Evolutionary conservation across 2,888 invertebrate genomes (phyloP).

Genomic region (Drosophila pseudotakahashii): DNA sequence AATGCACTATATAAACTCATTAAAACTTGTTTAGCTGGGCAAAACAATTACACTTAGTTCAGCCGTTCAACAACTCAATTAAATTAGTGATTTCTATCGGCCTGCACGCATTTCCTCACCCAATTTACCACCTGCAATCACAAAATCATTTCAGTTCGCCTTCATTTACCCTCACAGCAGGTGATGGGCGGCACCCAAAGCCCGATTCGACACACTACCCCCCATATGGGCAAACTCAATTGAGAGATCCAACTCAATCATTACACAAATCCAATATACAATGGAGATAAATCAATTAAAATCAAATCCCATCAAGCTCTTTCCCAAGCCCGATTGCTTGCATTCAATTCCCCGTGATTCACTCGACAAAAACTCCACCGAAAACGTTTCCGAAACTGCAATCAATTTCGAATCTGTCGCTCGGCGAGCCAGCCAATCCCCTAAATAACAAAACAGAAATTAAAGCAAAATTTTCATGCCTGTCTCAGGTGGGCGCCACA

Average conservation of each 20-base stretch:
- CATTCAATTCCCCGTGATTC: conserved; percentile 53
- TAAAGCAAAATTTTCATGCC: conserved; percentile 32
- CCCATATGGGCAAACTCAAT: conserved; percentile 43
- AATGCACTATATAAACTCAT: neutral
- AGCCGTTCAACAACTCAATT: conserved; percentile 5
- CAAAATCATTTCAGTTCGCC: conserved; percentile 21
- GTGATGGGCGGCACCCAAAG: conserved; percentile 3
- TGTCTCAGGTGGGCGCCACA: conserved; percentile 63
- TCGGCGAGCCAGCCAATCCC: conserved; percentile 56
- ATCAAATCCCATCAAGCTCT: conserved; percentile 49
- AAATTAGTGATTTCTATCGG: conserved; percentile 10
- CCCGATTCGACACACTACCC: conserved; percentile 18
- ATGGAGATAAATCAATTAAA: conserved; percentile 71
- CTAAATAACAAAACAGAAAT: conserved; percentile 33
- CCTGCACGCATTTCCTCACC: conserved; percentile 5
- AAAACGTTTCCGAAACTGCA: conserved; percentile 41
- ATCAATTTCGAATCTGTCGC: conserved; percentile 52
- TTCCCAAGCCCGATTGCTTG: conserved; percentile 37
- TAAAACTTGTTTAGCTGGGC: neutral
- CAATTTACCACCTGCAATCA: conserved; percentile 33
- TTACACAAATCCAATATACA: conserved; percentile 62
- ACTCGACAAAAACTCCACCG: conserved; percentile 18
- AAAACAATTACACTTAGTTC: neutral
- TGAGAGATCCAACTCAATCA: conserved; percentile 57
- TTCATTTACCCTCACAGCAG: conserved; percentile 41